phyloP scores from a whole-genome alignment of 2,888 invertebrate species.

The Lasioglossum oenotherae region DNA sequence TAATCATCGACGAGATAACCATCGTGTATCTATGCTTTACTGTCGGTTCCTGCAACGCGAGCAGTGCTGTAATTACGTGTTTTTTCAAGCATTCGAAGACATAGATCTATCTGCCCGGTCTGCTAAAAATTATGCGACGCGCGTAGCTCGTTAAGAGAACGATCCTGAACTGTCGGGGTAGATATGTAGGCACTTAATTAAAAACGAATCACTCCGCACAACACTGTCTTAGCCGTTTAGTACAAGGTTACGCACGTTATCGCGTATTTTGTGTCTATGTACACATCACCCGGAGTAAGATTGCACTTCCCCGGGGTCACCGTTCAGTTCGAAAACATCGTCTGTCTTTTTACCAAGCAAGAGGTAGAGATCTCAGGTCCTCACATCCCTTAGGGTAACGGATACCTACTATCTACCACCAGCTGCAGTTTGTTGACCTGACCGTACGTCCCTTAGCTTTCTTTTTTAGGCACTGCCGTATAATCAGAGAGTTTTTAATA shows the following conservation, averaged over 20 bases:
- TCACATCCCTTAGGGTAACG: too few species aligned
- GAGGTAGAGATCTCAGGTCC: too few species aligned
- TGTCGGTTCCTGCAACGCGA: neutral
- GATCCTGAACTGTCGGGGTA: neutral
- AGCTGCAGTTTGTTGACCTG: too few species aligned
- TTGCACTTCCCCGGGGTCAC: neutral
- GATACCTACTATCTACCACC: too few species aligned
- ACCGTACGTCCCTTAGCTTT: too few species aligned
- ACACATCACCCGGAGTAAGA: neutral
- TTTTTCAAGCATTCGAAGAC: neutral
- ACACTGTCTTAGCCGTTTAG: neutral
- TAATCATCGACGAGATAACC: neutral
- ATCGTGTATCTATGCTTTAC: neutral
- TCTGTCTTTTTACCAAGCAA: too few species aligned
- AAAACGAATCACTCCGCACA: neutral
- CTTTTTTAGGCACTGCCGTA: too few species aligned
- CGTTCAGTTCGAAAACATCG: neutral
- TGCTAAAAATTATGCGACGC: neutral
- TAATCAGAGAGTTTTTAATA: too few species aligned
- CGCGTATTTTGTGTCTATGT: neutral
- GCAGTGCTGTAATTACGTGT: neutral
- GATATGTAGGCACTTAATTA: neutral
- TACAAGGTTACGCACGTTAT: neutral
- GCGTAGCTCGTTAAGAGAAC: neutral
- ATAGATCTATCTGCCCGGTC: neutral